Evolutionary conservation across 2,888 invertebrate species (phyloP).

Genomic region (Lithophane leautieri): DNA sequence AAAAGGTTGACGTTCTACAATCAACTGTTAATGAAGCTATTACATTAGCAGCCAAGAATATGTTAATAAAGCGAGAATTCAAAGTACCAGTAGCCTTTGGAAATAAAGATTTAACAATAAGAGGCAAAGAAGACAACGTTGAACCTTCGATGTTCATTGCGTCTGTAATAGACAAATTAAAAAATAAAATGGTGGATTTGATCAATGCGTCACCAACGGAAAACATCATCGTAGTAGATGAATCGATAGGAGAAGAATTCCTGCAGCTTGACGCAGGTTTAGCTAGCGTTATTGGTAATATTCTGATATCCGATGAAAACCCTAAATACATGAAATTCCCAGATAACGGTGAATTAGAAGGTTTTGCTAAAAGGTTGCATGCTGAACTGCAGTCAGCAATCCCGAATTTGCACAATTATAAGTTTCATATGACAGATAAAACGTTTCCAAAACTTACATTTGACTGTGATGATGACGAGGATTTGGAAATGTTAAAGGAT

Average conservation of each 20-base stretch:
- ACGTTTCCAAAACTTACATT: constrained; percentile 35
- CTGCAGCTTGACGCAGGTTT: constrained; percentile 40
- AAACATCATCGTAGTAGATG: constrained; percentile 32
- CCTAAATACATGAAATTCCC: constrained; percentile 37
- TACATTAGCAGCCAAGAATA: constrained; percentile 16
- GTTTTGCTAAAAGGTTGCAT: constrained; percentile 25
- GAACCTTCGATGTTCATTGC: not conserved
- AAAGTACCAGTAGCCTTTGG: constrained; percentile 43
- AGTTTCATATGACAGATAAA: constrained; percentile 30
- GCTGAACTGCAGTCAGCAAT: constrained; percentile 19
- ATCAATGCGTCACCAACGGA: not conserved
- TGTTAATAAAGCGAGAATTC: constrained; percentile 14
- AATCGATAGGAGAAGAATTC: constrained; percentile 23
- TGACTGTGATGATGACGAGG: constrained; percentile 13
- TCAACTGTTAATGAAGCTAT: constrained; percentile 37
- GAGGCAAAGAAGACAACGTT: constrained; percentile 25
- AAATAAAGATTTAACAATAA: constrained; percentile 51
- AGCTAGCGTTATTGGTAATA: constrained; percentile 48
- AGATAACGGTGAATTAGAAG: not conserved
- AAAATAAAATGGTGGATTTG: constrained; percentile 5
- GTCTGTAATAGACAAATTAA: constrained; percentile 10
- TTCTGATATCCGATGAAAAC: constrained; percentile 28
- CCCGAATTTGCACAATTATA: constrained; percentile 36
- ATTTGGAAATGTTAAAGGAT: not conserved
- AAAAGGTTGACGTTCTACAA: constrained; percentile 25